Conservation (phyloP, 1,140 invertebrate species). For the Gonatopus flavifemur region DNA sequence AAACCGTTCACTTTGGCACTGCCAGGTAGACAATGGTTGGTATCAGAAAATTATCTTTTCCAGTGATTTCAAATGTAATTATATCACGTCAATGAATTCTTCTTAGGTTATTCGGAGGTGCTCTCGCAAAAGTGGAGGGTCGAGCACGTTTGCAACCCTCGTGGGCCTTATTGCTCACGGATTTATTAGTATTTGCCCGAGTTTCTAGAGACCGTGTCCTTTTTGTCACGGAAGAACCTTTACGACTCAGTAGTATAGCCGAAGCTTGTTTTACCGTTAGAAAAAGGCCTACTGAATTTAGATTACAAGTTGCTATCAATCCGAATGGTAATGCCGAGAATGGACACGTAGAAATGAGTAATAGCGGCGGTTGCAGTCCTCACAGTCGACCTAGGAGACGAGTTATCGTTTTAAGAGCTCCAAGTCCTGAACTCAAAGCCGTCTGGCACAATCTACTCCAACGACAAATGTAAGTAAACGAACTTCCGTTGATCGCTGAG, state of each 20-base stretch:
- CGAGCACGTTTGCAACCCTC: conserved; percentile 73
- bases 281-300: conserved; percentile 66
- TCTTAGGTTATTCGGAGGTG: conserved; percentile 74
- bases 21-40: conserved; percentile 76
- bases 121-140: conserved; percentile 78
- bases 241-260: conserved; percentile 73
- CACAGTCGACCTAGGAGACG: conserved; percentile 60
- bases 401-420: conserved; percentile 73
- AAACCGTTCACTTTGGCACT: conserved; percentile 82
- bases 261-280: conserved; percentile 82
- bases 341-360: conserved; percentile 31
- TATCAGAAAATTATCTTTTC: conserved; percentile 7
- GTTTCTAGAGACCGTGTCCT: conserved; percentile 81
- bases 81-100: background rate
- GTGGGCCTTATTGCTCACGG: conserved; percentile 81
- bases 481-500: too few species aligned
- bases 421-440: conserved; percentile 79
- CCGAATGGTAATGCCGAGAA: conserved; percentile 34
- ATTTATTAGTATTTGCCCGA: conserved; percentile 80
- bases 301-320: conserved; percentile 47
- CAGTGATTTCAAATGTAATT: background rate
- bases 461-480: conserved; percentile 75
- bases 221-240: conserved; percentile 83
- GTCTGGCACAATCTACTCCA: conserved; percentile 88
- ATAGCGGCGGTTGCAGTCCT: conserved; percentile 51